Base-by-base conservation (phyloP, 2,113 vertebrate genomes). In the Amphilophus citrinellus region DNA sequence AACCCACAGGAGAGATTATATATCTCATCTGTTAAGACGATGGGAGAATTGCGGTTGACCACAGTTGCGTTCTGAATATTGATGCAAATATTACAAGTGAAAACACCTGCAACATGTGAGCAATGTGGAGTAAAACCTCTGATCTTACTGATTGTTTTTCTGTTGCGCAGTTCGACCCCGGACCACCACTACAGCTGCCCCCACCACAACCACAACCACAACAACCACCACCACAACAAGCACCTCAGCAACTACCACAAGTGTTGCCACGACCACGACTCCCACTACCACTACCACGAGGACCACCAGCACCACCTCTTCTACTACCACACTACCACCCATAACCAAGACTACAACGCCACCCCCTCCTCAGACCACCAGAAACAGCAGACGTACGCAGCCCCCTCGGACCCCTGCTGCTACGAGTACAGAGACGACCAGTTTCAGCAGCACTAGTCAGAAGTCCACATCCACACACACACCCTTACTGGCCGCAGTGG, bases 121-220 rank as follows among this genome's bases (percentile, higher is more conserved):
- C 10, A 73, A 6, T 56, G 47, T 35, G 44, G 27, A 3, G 10
- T 13, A 11, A 53, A 76, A 66, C 20, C 17, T 13, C 2, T 35
- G 30, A 44, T 22, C 2, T 47, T 32, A 22, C 47, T 27, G 5
- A 50, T 10, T 5, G 66, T 8, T 91, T 86, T 32, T 88, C 30
- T 86, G 14, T 42, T 71, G 27, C 78, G 53, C 88, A 95, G 92
- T 95, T 63, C 95, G 94, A 84, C 79, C 91, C 58, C 94, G 94
- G 88, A 90, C 90, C 42, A 95, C 94, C 58, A 95, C 94, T 3
- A 86, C 94, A 35, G 22, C 81, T 30, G 82, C 95, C 88, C 91
- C 95, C 77, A 93, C 95, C 85, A 82, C 84, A 17, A 76, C 59
- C 39, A 76, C 77, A 15, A 73, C 91, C 86, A 42, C n/a, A 22